A percentile compares a stretch with the other conserved stretches of the same genome.
phyloP scores from a whole-genome alignment of 2,888 invertebrate genomes.

The Apamea anceps region DNA sequence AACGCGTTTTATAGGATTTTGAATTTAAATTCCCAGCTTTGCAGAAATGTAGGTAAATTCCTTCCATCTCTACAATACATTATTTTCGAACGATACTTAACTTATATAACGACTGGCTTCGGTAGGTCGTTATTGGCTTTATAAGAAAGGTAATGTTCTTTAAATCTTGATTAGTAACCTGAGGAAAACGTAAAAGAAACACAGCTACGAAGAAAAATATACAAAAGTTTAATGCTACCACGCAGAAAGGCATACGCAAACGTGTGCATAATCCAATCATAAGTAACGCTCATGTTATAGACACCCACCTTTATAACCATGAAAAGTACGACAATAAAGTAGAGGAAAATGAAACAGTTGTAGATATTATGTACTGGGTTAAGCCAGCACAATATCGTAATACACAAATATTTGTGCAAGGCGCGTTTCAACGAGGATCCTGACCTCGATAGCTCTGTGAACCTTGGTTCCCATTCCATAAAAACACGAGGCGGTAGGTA shows the following conservation, averaged over 20 bases:
- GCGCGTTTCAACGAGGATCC: conserved; percentile 52
- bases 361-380: conserved; percentile 28
- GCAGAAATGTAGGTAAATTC: conserved; percentile 13
- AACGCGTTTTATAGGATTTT: conserved; percentile 41
- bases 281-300: conserved; percentile 1
- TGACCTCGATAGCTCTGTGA: conserved; percentile 56
- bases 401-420: conserved; percentile 62
- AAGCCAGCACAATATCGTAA: conserved; percentile 39
- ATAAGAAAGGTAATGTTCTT: conserved; percentile 1
- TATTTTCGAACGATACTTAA: background rate
- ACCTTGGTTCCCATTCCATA: conserved; percentile 35
- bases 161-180: background rate
- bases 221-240: background rate
- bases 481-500: conserved; percentile 27
- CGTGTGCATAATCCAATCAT: conserved; percentile 17
- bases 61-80: background rate
- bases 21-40: conserved; percentile 37
- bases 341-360: conserved; percentile 37
- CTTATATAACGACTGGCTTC: background rate
- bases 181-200: background rate
- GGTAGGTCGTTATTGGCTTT: conserved; percentile 1
- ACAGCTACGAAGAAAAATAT: background rate
- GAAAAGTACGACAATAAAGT: background rate
- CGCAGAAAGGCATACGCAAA: conserved; percentile 3
- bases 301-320: conserved; percentile 4